Evolutionary conservation across 2,113 vertebrate species (phyloP).

Genomic region (Numida meleagris): DNA sequence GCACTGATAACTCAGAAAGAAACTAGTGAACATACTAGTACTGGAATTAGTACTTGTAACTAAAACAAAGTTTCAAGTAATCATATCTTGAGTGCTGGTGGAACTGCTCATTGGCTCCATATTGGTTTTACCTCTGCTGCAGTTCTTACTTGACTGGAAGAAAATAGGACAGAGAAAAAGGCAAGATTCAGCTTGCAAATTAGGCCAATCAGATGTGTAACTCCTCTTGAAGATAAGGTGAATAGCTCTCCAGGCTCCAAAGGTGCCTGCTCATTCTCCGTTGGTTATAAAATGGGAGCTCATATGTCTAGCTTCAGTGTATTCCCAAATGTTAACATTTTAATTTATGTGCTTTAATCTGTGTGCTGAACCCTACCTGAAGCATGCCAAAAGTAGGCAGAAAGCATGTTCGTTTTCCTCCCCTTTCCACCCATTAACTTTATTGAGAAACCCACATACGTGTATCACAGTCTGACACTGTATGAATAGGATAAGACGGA

Average conservation of each 20-base stretch:
- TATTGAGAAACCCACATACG: background rate
- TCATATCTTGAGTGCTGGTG: background rate
- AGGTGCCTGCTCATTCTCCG: background rate
- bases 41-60: background rate
- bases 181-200: background rate
- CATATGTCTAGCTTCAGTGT: rapidly evolving
- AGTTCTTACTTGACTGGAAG: background rate
- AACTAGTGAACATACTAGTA: background rate
- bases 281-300: background rate
- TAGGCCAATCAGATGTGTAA: background rate
- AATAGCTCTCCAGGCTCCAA: background rate
- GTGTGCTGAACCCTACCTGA: background rate
- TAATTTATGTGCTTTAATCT: background rate
- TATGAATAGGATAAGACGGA: background rate
- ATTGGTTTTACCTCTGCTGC: background rate
- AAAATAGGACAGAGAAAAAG: background rate
- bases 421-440: background rate
- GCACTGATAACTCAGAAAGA: background rate
- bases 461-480: background rate
- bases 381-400: background rate
- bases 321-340: background rate
- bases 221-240: background rate
- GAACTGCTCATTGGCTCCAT: background rate
- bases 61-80: background rate
- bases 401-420: background rate